Conservation (phyloP, 2,797 vertebrate genomes). For the Bufotes viridis region DNA sequence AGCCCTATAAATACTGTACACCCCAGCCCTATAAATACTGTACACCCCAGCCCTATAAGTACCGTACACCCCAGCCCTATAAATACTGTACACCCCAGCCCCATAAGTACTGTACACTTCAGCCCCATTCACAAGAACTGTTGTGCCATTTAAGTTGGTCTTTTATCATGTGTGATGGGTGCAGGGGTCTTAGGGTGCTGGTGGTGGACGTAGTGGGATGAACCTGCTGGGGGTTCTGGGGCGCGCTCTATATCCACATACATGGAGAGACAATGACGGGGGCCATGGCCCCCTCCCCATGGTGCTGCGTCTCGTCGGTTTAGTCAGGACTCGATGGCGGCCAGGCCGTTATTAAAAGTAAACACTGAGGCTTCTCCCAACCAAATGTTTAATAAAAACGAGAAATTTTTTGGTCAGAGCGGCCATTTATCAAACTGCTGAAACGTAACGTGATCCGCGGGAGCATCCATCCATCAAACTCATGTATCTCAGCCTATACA, state of each 20-base stretch:
- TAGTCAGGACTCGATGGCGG: conserved; percentile 31
- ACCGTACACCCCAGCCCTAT: too few relatives aligned
- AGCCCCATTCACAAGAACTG: too few relatives aligned
- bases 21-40: too few relatives aligned
- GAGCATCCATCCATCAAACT: conserved; percentile 41
- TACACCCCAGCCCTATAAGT: too few relatives aligned
- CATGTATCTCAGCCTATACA: not conserved
- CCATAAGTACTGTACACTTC: too few relatives aligned
- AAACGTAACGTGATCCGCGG: conserved; percentile 38
- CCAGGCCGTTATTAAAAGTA: conserved; percentile 57
- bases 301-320: conserved; percentile 6
- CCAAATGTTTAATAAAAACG: conserved; percentile 54
- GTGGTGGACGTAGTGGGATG: too few relatives aligned
- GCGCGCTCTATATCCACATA: not conserved
- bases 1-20: too few relatives aligned
- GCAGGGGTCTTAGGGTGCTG: too few relatives aligned
- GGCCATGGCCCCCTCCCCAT: not conserved
- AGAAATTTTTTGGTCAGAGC: conserved; percentile 37
- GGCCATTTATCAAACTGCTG: conserved; percentile 27
- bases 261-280: not conserved
- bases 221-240: too few relatives aligned
- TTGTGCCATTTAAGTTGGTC: too few relatives aligned
- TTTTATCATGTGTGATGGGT: too few relatives aligned
- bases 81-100: too few relatives aligned
- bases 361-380: conserved; percentile 24